phyloP scores from a whole-genome alignment of 2,888 invertebrate species.

The Drosophila neotestacea region DNA sequence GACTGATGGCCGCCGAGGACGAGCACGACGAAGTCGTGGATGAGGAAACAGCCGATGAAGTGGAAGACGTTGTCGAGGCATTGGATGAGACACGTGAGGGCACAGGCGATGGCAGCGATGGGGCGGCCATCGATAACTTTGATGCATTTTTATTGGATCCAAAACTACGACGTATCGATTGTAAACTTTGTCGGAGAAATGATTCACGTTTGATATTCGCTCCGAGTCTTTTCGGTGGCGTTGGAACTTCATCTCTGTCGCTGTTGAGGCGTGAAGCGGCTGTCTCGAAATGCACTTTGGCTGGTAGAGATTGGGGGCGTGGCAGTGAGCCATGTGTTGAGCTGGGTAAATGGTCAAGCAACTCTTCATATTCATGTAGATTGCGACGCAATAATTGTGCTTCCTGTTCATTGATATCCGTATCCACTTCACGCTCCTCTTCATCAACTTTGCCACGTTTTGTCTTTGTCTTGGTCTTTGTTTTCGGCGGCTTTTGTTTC shows the following conservation, averaged over 20 bases:
- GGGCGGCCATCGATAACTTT: slow-evolving; percentile 29
- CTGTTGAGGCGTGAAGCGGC: not conserved
- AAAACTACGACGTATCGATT: slow-evolving; percentile 81
- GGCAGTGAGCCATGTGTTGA: slow-evolving; percentile 28
- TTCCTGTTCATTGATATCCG: slow-evolving; percentile 31
- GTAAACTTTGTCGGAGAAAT: slow-evolving; percentile 80
- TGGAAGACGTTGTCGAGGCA: slow-evolving; percentile 51
- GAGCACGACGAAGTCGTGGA: slow-evolving; percentile 44
- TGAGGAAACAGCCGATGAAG: slow-evolving; percentile 21
- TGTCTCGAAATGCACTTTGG: slow-evolving; percentile 51
- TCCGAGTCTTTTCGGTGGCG: slow-evolving; percentile 30
- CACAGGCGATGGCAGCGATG: not conserved
- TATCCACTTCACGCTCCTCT: not conserved
- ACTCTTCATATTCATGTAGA: slow-evolving; percentile 46
- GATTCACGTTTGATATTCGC: slow-evolving; percentile 76
- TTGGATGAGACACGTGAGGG: slow-evolving; percentile 46
- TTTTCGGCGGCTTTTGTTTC: slow-evolving; percentile 29
- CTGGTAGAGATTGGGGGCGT: slow-evolving; percentile 71
- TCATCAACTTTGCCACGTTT: slow-evolving; percentile 8
- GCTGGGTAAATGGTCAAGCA: slow-evolving; percentile 25
- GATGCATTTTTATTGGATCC: slow-evolving; percentile 63
- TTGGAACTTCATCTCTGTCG: not conserved
- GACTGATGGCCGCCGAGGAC: slow-evolving; percentile 51
- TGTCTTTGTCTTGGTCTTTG: slow-evolving; percentile 22
- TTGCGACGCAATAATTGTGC: slow-evolving; percentile 42